Base-by-base conservation (phyloP, 2,888 invertebrate species). In the Ectropis crepuscularia region DNA sequence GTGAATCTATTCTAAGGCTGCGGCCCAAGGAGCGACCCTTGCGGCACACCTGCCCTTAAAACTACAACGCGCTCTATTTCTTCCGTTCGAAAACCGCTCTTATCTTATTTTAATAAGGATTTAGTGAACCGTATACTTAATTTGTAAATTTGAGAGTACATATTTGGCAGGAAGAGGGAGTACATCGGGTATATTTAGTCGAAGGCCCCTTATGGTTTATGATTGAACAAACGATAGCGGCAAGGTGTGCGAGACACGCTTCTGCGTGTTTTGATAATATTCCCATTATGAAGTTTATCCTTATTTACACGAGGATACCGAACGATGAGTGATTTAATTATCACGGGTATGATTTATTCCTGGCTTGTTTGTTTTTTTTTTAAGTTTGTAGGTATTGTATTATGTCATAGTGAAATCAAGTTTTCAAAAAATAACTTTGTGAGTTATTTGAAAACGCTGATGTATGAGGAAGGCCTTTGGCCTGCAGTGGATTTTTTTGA, bases 151-250 rank as follows among this genome's bases (percentile, higher is more conserved):
- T 70, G 16, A 75, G 78, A 76, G 80, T 81, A 82, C 85, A 89
- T 88, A 89, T 91, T 90, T 88, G 89, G 89, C 90, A 91, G 92
- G 91, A 92, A 90, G 92, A 92, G 92, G 92, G 92, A 89, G 90
- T 89, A 85, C 85, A 88, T 88, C 86, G 87, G 89, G 89, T 92
- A 92, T 92, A 91, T 92, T 91, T 90, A 92, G 92, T 90, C 84
- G 80, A 81, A 87, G 84, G 86, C 88, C 88, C 88, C 87, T 86
- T 69, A 70, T 67, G 82, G 82, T 85, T 83, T 46, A 86, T 88
- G 90, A 89, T 90, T 83, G 81, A 88, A 88, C 85, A 88, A 88
- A 88, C 86, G 88, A 89, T 89, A 89, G 82, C 75, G 85, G 87
- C 92, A 91, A 92, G 92, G 91, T 92, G 92, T 89, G 84, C 81